Evolutionary conservation across 2,113 vertebrate species (phyloP), one percentile per base, ranked within the genome.

Genomic region (Synodontis membranacea): DNA sequence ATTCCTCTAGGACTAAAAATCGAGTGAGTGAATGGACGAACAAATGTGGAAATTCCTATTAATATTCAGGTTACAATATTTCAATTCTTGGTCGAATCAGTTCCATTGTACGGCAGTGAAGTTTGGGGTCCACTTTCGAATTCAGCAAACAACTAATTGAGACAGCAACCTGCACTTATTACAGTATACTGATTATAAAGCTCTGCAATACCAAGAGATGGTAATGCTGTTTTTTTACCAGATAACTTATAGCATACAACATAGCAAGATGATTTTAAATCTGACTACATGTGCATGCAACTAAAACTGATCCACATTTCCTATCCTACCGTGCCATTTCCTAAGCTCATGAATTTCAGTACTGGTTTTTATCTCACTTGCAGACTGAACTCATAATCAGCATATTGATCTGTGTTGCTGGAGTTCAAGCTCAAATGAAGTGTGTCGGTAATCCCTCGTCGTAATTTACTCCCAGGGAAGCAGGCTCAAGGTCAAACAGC

Each of bases 361-460:
- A 3, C 74, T 80, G 86, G 92, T 92, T 92, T 92, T 93, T 93
- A 94, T 93, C 93, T 94, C 91, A 90, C 91, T 84, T 58, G 48
- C 80, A 84, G 50, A 88, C 68, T 93, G 84, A 86, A 83, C 91
- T 93, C 90, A 93, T n/a, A 93, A 94, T 93, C 92, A 90, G 90
- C 89, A 90, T 93, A 94, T 94, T 93, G 95, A 95, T 95, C 94
- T 90, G 87, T 84, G 86, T 37, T 80, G 90, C 52, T 50, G 89
- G 90, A 72, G 87, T 83, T 89, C 80, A 91, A 91, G 90, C 93
- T 94, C 90, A 86, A 91, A 90, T 91, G 88, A 89, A 89, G 90
- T 92, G 91, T 79, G 86, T 79, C 70, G 82, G 87, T 94, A 94
- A 95, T 95, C 93, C 90, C 81, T 72, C 68, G 76, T 90, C 86